These are phyloP conservation scores for Drosophila rufa DNA, from an alignment of 1,140 invertebrate genomes.

Conservation along the genomic window DNA sequence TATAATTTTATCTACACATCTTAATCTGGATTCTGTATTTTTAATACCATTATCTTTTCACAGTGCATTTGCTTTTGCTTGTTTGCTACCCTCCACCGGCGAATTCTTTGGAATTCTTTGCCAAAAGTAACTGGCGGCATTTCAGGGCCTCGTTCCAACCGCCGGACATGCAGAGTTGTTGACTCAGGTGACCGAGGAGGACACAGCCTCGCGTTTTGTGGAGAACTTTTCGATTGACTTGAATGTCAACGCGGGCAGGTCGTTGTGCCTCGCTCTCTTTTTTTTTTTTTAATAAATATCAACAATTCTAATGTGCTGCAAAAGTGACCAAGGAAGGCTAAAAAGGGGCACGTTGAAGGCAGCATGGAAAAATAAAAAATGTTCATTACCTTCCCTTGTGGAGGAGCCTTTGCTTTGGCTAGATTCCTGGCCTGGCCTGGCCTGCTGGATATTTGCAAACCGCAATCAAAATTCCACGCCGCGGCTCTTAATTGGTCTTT, in stretches of 20 bases:
- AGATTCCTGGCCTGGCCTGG: constrained; percentile 19
- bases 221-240: constrained; percentile 52
- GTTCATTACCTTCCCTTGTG: constrained; percentile 36
- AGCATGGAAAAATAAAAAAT: not conserved
- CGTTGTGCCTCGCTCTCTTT: not conserved
- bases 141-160: constrained; percentile 23
- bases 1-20: too few relatives aligned
- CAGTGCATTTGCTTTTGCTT: constrained; percentile 4
- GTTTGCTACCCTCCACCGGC: constrained; percentile 8
- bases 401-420: not conserved
- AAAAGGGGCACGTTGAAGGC: too few relatives aligned
- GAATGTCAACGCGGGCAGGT: constrained; percentile 37
- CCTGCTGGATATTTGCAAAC: constrained; percentile 43
- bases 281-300: constrained; percentile 38
- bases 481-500: constrained; percentile 75
- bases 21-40: too few relatives aligned
- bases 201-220: constrained; percentile 25
- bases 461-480: constrained; percentile 77
- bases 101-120: constrained; percentile 54
- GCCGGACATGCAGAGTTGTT: constrained; percentile 25
- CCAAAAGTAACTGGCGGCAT: constrained; percentile 36
- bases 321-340: constrained; percentile 18
- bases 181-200: constrained; percentile 36
- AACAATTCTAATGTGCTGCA: constrained; percentile 46
- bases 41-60: not conserved